Conservation (phyloP, 2,888 invertebrate species). For the Myopa testacea region DNA sequence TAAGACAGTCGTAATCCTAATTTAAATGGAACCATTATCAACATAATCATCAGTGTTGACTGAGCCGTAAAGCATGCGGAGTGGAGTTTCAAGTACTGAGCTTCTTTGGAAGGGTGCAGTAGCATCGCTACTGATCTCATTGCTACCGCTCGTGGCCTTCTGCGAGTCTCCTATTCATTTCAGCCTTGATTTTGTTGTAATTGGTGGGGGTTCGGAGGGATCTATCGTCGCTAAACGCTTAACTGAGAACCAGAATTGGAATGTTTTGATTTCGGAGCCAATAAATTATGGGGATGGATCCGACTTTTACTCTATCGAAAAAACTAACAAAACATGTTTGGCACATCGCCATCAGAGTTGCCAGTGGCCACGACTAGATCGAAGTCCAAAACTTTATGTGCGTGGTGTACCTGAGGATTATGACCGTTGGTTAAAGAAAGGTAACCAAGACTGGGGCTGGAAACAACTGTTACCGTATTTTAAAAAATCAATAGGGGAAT, state of each 20-base stretch:
- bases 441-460: constrained; percentile 78
- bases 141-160: too few relatives aligned
- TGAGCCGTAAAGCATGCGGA: too few relatives aligned
- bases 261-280: constrained; percentile 80
- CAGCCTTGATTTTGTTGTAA: constrained; percentile 61
- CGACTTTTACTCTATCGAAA: constrained; percentile 47
- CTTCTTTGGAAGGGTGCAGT: too few relatives aligned
- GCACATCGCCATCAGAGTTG: constrained; percentile 62
- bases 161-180: too few relatives aligned
- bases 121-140: too few relatives aligned
- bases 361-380: constrained; percentile 73
- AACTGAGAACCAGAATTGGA: constrained; percentile 80
- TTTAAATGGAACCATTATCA: too few relatives aligned
- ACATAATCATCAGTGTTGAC: too few relatives aligned
- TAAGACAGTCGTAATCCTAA: too few relatives aligned
- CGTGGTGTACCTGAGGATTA: constrained; percentile 76
- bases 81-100: too few relatives aligned
- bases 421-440: constrained; percentile 73
- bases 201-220: constrained; percentile 74
- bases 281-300: constrained; percentile 71
- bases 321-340: constrained; percentile 49
- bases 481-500: constrained; percentile 74
- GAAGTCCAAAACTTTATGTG: constrained; percentile 77
- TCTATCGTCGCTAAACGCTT: constrained; percentile 74
- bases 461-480: constrained; percentile 83